Conservation (phyloP, 2,797 vertebrate genomes). For the Notoglanidium macrostoma region DNA sequence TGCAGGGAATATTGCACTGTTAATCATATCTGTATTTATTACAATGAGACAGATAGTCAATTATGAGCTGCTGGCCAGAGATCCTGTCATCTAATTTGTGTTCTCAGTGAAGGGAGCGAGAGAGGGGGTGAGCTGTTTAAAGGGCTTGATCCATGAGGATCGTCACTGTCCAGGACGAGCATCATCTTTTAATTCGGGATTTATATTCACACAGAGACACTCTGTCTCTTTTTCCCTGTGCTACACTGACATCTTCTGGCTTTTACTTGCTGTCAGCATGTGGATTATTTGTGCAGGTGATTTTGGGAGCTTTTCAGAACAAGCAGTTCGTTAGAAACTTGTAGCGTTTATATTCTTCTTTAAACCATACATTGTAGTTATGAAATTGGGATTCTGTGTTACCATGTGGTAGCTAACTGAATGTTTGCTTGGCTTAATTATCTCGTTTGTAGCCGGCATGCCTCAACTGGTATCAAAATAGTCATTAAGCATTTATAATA, state of each 20-base stretch:
- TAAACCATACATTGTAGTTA: background rate
- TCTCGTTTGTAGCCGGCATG: background rate
- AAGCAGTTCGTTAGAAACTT: background rate
- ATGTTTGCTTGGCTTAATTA: background rate
- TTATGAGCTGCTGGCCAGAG: constrained; percentile 62
- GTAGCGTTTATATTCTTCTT: background rate
- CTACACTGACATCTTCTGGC: constrained; percentile 84
- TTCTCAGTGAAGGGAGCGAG: constrained; percentile 56
- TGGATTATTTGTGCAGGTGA: background rate
- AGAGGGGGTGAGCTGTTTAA: constrained; percentile 48
- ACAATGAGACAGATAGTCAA: constrained; percentile 56
- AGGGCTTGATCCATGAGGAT: constrained; percentile 23
- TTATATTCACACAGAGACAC: constrained; percentile 35
- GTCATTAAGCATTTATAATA: constrained; percentile 67
- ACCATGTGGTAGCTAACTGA: background rate
- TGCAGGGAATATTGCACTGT: constrained; percentile 53
- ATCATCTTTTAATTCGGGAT: constrained; percentile 43
- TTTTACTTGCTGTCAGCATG: constrained; percentile 47
- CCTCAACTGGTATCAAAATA: constrained; percentile 50
- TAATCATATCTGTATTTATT: constrained; percentile 61
- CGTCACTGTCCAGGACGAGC: constrained; percentile 21
- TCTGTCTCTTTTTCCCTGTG: constrained; percentile 61
- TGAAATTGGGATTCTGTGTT: background rate
- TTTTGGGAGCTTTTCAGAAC: background rate
- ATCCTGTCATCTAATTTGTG: constrained; percentile 61